Base-by-base conservation (phyloP, 2,797 vertebrate genomes). In the Oreochromis mossambicus region DNA sequence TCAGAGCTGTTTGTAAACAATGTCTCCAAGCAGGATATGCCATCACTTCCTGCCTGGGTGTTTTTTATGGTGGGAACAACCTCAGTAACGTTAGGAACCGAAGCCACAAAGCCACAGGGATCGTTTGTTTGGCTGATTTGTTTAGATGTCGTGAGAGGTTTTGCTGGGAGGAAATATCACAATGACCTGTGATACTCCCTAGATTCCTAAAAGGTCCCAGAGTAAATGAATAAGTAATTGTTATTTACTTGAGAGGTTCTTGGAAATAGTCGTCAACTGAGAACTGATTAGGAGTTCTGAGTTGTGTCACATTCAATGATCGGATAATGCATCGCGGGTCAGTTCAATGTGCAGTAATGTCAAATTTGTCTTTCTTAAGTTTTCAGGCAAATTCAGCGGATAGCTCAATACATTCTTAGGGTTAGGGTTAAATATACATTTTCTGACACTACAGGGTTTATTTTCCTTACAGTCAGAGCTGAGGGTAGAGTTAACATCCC, bases 1-100 rank as follows among this genome's bases (percentile, higher is more conserved):
- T 94, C 89, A 92, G 63, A 81, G 70, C 68, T 88, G 86, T 93
- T 94, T 86, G 93, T 95, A 94, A 95, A 94, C 92, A 93, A 86
- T 88, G 82, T 90, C 84, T 93, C 90, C 82, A 76, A 61, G 82
- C 91, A 94, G 95, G 95, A 95, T 85, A 92, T 94, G 89, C 82
- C 90, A 90, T 93, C 90, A 92, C 83, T 91, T 96, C 95, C 94
- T 94, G 75, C 46, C 82, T 84, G 86, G 77, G 89, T 91, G 89
- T 93, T 63, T 87, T 90, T 92, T 89, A 94, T 92, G 79, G 87
- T 94, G 93, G 92, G 89, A 94, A 94, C 93, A 73, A 90, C 84
- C 77, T 84, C 84, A 83, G 75, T 82, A 48, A 54, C 41, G 36
- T 36, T 14, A 41, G 19, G 34, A 85, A 9, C 13, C 7, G 2